Conservation (phyloP, 1,140 invertebrate genomes). For the Periplaneta americana region DNA sequence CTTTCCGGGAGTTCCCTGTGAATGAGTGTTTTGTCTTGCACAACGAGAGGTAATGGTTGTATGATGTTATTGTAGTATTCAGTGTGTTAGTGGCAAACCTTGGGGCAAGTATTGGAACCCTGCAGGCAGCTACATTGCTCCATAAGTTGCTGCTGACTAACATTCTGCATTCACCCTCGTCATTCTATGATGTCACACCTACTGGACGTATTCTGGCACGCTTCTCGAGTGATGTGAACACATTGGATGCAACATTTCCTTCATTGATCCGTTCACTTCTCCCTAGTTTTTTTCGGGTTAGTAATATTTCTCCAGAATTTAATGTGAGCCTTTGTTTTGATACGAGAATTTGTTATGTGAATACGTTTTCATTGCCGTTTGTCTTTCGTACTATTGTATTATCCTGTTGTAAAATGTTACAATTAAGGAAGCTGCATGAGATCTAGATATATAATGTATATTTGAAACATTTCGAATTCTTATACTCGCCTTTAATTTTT, state of each 20-base stretch:
- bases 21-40: no score
- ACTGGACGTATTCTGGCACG: constrained; percentile 79
- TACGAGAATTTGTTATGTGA: no score
- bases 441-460: no score
- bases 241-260: constrained; percentile 67
- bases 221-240: constrained; percentile 76
- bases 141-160: constrained; percentile 70
- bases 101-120: constrained; percentile 44
- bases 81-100: background rate
- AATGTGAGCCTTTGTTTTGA: no score
- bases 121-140: constrained; percentile 64
- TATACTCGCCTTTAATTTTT: no score
- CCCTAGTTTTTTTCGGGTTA: constrained; percentile 36
- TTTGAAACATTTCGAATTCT: no score
- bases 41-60: no score
- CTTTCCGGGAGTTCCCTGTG: no score
- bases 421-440: no score
- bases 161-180: constrained; percentile 67
- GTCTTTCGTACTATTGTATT: no score
- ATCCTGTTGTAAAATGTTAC: no score
- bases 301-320: background rate
- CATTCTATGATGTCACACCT: constrained; percentile 87
- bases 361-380: no score
- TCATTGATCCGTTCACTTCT: constrained; percentile 34
- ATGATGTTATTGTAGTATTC: background rate